These are phyloP conservation scores for Eristalis pertinax DNA, from an alignment of 2,888 invertebrate species.

Conservation along the genomic window DNA sequence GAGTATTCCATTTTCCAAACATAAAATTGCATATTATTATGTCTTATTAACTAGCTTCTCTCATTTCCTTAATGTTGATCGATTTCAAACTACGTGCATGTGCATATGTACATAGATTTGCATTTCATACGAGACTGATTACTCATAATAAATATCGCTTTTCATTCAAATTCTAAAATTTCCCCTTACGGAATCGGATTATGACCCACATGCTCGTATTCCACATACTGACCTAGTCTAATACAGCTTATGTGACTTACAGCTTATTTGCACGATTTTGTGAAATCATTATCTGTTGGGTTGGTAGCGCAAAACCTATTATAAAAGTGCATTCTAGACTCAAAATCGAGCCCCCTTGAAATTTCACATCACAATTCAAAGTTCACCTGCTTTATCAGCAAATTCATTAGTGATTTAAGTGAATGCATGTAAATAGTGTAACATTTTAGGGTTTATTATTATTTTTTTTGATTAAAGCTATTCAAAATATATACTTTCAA, in stretches of 20 bases:
- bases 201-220: conserved; percentile 19
- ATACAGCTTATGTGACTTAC: conserved; percentile 54
- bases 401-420: not conserved
- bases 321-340: conserved; percentile 39
- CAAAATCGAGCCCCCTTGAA: conserved; percentile 38
- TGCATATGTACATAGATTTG: too few relatives aligned
- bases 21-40: too few relatives aligned
- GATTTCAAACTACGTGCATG: too few relatives aligned
- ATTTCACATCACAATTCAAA: conserved; percentile 8
- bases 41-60: too few relatives aligned
- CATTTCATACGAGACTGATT: not conserved
- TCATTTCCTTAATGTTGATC: too few relatives aligned
- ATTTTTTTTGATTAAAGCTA: too few relatives aligned
- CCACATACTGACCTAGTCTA: conserved; percentile 76
- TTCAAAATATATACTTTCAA: too few relatives aligned
- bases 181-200: not conserved
- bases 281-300: conserved; percentile 20
- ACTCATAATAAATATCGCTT: conserved; percentile 1
- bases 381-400: conserved; percentile 9
- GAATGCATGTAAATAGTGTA: not conserved
- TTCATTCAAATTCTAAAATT: not conserved
- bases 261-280: conserved; percentile 28
- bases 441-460: not conserved
- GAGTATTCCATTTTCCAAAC: too few relatives aligned
- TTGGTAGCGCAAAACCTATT: not conserved